Percentiles rank a stretch among this genome's conserved stretches.
These are phyloP conservation scores for Xiphophorus birchmanni DNA, from an alignment of 2,797 vertebrate genomes.

Conservation along the genomic window DNA sequence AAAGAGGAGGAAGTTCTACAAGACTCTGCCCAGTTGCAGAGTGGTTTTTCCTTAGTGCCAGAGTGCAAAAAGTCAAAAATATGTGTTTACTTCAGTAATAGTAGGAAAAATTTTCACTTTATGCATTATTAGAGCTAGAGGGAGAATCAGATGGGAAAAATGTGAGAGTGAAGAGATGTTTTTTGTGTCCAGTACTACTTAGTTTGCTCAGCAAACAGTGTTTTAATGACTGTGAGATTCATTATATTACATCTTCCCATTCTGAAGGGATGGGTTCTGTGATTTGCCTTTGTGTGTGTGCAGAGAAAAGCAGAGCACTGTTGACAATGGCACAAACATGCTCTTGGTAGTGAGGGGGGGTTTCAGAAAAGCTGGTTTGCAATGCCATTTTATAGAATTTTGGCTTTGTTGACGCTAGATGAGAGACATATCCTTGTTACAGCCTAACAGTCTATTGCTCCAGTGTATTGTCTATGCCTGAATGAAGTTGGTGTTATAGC, in stretches of 20 bases:
- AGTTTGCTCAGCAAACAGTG: slow-evolving; percentile 39
- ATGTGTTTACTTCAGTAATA: slow-evolving; percentile 61
- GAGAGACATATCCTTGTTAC: not conserved
- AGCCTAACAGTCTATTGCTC: slow-evolving; percentile 13
- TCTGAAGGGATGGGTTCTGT: not conserved
- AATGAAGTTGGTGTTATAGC: slow-evolving; percentile 17
- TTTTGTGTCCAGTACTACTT: slow-evolving; percentile 40
- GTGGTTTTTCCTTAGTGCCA: slow-evolving; percentile 23
- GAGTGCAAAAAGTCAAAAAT: slow-evolving; percentile 54
- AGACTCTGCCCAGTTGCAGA: slow-evolving; percentile 37
- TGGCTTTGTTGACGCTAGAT: not conserved
- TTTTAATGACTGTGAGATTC: slow-evolving; percentile 38
- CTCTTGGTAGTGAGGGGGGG: not conserved
- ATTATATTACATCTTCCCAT: slow-evolving; percentile 30
- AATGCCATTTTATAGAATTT: not conserved
- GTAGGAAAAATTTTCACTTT: slow-evolving; percentile 54
- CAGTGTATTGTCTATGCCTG: not conserved
- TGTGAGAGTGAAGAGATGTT: slow-evolving; percentile 35
- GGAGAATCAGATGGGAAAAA: slow-evolving; percentile 18
- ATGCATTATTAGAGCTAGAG: slow-evolving; percentile 67
- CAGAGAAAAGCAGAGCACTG: not conserved
- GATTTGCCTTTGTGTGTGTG: slow-evolving; percentile 10
- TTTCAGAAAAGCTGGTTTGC: slow-evolving; percentile 2
- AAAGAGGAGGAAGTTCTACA: slow-evolving; percentile 13
- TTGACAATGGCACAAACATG: slow-evolving; percentile 6